phyloP scores from a whole-genome alignment of 2,888 invertebrate species.

The Chymomyza fuscimana region DNA sequence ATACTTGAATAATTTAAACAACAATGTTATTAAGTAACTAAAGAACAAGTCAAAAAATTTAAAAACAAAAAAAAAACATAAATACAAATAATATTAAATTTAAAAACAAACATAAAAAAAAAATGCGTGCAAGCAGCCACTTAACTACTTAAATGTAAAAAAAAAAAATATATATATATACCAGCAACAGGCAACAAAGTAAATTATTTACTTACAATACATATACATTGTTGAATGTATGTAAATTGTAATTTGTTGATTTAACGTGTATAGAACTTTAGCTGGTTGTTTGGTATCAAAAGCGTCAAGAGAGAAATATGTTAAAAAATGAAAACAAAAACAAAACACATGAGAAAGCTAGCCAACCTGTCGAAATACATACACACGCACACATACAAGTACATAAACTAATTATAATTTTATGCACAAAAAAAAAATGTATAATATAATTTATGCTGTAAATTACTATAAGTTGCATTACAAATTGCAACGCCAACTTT shows the following conservation, averaged over 20 bases:
- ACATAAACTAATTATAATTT: neutral
- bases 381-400: neutral
- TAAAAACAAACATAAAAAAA: conserved; percentile 18
- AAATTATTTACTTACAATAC: neutral
- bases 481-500: neutral
- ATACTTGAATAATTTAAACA: neutral
- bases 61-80: neutral
- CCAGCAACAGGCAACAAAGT: neutral
- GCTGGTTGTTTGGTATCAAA: neutral
- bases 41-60: conserved; percentile 3
- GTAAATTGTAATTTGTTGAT: conserved; percentile 70
- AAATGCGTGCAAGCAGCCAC: conserved; percentile 30
- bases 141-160: conserved; percentile 5
- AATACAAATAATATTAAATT: neutral
- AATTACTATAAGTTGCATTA: neutral
- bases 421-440: neutral
- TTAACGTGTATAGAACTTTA: conserved; percentile 44
- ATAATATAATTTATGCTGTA: neutral
- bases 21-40: conserved; percentile 6
- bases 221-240: conserved; percentile 32
- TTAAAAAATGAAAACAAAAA: too few relatives aligned
- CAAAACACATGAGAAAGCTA: neutral
- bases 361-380: neutral
- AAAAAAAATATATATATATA: neutral
- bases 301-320: neutral